Evolutionary conservation across 1,140 invertebrate species (phyloP).

Genomic region (Epicauta chinensis): DNA sequence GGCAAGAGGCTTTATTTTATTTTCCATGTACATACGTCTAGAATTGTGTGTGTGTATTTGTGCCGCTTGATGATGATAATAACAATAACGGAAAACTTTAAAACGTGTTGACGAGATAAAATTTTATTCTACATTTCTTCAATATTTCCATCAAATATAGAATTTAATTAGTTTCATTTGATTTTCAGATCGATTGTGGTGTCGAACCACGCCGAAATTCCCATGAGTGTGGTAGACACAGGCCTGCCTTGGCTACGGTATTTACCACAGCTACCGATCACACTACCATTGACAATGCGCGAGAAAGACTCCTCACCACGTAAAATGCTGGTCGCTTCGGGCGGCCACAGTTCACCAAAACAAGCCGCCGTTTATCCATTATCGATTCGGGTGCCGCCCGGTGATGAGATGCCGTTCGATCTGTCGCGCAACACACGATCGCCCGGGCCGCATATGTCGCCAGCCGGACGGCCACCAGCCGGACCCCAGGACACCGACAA

Average conservation of each 20-base stretch:
- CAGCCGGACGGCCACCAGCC: slow-evolving; percentile 46
- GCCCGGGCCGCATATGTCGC: slow-evolving; percentile 48
- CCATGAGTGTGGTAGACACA: slow-evolving; percentile 37
- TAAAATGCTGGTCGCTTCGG: slow-evolving; percentile 56
- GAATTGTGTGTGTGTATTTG: too few relatives aligned
- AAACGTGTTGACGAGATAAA: slow-evolving; percentile 18
- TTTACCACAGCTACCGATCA: slow-evolving; percentile 32
- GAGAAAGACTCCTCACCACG: slow-evolving; percentile 73
- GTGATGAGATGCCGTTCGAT: slow-evolving; percentile 50
- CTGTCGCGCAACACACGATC: slow-evolving; percentile 46
- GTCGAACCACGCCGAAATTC: slow-evolving; percentile 9
- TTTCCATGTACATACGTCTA: background rate
- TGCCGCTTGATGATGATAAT: slow-evolving; percentile 19
- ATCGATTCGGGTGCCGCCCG: slow-evolving; percentile 49
- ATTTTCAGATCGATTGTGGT: too few relatives aligned
- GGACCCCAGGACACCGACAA: slow-evolving; percentile 43
- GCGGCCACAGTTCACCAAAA: slow-evolving; percentile 60
- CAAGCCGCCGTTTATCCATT: slow-evolving; percentile 64
- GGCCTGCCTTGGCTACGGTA: slow-evolving; percentile 40
- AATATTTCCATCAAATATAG: too few relatives aligned
- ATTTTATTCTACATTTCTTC: slow-evolving; percentile 19
- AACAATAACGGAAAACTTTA: slow-evolving; percentile 19
- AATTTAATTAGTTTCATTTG: too few relatives aligned
- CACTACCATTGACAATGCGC: slow-evolving; percentile 50
- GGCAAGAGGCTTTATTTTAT: slow-evolving; percentile 24